These are phyloP conservation scores for Melangyna quadrimaculata DNA, from an alignment of 2,888 invertebrate genomes.

Conservation along the genomic window DNA sequence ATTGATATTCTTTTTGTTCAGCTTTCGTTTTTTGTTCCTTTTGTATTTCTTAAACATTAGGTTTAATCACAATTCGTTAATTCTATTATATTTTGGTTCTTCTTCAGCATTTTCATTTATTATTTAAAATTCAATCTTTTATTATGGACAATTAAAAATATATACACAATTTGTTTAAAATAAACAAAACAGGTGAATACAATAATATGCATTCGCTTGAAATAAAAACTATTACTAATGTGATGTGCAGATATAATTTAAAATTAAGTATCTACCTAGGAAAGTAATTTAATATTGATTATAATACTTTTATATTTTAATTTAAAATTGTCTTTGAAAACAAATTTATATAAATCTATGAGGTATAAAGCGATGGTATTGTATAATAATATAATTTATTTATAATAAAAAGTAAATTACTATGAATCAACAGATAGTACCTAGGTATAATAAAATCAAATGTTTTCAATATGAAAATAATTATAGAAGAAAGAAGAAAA, in stretches of 20 bases:
- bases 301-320: not conserved
- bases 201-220: constrained; percentile 32
- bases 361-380: constrained; percentile 65
- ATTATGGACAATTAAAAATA: constrained; percentile 47
- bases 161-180: too few relatives aligned
- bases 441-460: constrained; percentile 1
- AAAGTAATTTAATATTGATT: not conserved
- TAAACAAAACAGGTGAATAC: not conserved
- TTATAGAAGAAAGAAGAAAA: constrained; percentile 10
- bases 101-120: constrained; percentile 1
- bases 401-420: not conserved
- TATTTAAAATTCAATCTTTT: constrained; percentile 28
- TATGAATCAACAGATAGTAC: not conserved
- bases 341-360: constrained; percentile 52
- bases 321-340: not conserved
- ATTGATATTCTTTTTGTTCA: not conserved
- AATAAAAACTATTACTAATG: not conserved
- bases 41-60: constrained; percentile 22
- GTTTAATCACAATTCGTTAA: constrained; percentile 57
- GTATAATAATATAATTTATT: constrained; percentile 50
- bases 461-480: constrained; percentile 68
- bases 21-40: not conserved
- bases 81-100: constrained; percentile 32
- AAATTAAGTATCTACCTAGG: not conserved
- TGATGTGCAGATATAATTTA: not conserved